phyloP scores from a whole-genome alignment of 2,797 vertebrate genomes.

The Cynodonichthys magdalenae region DNA sequence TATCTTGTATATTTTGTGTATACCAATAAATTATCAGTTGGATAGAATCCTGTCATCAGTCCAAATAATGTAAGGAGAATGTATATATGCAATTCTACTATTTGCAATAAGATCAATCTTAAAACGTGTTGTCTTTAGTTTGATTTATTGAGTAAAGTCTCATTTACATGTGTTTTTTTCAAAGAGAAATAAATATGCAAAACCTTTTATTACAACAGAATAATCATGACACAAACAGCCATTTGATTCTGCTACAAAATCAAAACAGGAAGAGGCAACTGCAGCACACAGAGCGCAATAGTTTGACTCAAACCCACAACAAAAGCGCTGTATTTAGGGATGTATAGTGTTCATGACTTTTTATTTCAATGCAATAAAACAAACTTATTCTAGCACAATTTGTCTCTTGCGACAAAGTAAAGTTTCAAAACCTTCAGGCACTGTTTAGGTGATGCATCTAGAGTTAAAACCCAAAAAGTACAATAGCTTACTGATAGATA shows the following conservation, averaged over 20 bases:
- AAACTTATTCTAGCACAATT: constrained; percentile 28
- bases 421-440: constrained; percentile 39
- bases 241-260: constrained; percentile 62
- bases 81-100: constrained; percentile 55
- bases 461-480: constrained; percentile 37
- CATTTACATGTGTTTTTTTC: not conserved
- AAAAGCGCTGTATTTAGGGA: constrained; percentile 35
- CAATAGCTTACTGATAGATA: constrained; percentile 24
- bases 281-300: constrained; percentile 35
- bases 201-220: constrained; percentile 73
- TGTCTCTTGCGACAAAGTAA: constrained; percentile 4
- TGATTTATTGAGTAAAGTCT: constrained; percentile 25
- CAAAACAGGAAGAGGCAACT: constrained; percentile 36
- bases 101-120: constrained; percentile 53
- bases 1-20: constrained; percentile 27
- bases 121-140: constrained; percentile 36
- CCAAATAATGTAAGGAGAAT: constrained; percentile 36
- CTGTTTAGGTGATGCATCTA: constrained; percentile 56
- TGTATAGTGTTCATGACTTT: constrained; percentile 24
- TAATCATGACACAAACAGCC: constrained; percentile 58
- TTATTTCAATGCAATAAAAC: constrained; percentile 25
- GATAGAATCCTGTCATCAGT: constrained; percentile 20
- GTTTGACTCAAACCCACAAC: constrained; percentile 38
- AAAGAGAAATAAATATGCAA: constrained; percentile 67
- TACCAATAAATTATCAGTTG: constrained; percentile 15